Percentiles rank a stretch among this genome's conserved stretches.
These are phyloP conservation scores for Bubalus kerabau DNA, from an alignment of 2,113 vertebrate genomes.

Conservation along the genomic window DNA sequence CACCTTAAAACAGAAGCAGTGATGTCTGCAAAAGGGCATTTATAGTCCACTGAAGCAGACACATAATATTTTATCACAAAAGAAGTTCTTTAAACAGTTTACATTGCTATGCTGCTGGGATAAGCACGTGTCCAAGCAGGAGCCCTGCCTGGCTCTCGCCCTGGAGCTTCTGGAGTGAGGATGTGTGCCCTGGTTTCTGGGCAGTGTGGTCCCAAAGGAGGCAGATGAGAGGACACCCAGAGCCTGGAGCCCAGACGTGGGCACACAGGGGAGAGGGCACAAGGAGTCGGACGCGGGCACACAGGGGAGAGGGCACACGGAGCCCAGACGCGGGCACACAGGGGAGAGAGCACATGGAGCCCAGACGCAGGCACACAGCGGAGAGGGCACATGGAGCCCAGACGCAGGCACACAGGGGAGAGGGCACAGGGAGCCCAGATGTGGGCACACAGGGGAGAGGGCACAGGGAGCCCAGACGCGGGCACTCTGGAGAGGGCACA, in stretches of 20 bases:
- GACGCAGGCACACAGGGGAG: rapidly evolving
- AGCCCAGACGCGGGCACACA: background rate
- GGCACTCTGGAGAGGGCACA: too few species aligned
- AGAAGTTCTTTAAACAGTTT: background rate
- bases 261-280: background rate
- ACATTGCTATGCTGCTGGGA: background rate
- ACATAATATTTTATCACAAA: background rate
- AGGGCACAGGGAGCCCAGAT: too few species aligned
- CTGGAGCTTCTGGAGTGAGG: background rate
- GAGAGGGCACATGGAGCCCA: too few species aligned
- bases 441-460: too few species aligned
- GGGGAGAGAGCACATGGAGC: rapidly evolving
- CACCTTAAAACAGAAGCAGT: background rate
- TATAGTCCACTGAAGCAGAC: background rate
- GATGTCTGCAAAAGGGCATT: background rate
- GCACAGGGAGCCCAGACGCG: too few species aligned
- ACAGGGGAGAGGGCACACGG: rapidly evolving
- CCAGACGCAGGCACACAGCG: background rate
- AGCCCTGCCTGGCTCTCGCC: background rate
- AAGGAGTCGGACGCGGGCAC: rapidly evolving
- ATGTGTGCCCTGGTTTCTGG: background rate
- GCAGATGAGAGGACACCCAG: background rate
- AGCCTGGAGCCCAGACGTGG: rapidly evolving
- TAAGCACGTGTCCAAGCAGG: background rate
- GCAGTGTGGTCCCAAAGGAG: background rate